These are phyloP conservation scores for Myiopsitta monachus DNA, from an alignment of 2,113 vertebrate genomes.

Conservation along the genomic window DNA sequence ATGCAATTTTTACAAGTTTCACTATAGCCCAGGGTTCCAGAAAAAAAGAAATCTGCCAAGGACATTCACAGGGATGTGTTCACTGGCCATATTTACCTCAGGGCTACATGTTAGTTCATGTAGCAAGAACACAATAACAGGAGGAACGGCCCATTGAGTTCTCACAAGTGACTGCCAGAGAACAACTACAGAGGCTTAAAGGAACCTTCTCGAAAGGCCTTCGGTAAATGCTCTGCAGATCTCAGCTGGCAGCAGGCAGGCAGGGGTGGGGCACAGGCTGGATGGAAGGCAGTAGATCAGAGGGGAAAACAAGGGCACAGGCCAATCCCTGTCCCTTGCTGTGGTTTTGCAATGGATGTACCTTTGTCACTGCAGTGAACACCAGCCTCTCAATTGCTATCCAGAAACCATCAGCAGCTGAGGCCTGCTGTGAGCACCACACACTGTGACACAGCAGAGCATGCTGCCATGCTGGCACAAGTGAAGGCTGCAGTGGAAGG, in stretches of 20 bases:
- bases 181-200: background rate
- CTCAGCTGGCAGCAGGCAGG: background rate
- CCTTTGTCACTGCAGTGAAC: background rate
- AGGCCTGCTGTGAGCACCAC: accelerated
- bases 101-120: background rate
- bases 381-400: background rate
- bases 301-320: background rate
- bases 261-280: background rate
- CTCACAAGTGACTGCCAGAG: background rate
- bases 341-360: background rate
- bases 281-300: background rate
- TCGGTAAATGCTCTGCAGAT: background rate
- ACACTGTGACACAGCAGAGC: background rate
- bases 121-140: background rate
- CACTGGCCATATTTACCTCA: background rate
- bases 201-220: background rate
- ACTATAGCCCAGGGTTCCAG: background rate
- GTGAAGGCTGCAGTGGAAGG: background rate
- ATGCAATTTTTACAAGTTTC: background rate
- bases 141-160: background rate
- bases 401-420: background rate
- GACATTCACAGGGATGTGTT: background rate
- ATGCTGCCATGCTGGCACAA: background rate
- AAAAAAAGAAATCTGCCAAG: background rate
- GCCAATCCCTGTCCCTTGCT: background rate